phyloP scores from a whole-genome alignment of 64 coral and sea anemone species.

The Actinia tenebrosa region DNA sequence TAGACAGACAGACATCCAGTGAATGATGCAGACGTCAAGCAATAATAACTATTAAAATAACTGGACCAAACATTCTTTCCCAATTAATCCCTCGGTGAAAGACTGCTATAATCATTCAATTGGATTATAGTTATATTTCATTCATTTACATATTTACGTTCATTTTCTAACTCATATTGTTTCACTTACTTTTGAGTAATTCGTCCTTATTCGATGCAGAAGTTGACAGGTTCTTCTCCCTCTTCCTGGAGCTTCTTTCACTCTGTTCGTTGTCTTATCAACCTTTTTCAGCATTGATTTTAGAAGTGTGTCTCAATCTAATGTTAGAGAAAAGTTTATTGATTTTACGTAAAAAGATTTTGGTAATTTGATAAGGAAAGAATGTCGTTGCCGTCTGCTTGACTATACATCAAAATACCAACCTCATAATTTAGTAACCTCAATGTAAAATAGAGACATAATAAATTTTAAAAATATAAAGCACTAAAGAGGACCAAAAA shows the following conservation, averaged over 20 bases:
- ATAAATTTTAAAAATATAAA: background rate
- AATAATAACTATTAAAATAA: too few relatives aligned
- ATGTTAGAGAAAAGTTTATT: background rate
- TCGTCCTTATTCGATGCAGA: background rate
- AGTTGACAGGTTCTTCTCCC: background rate
- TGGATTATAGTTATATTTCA: background rate
- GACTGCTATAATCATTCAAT: background rate
- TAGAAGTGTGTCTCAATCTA: background rate
- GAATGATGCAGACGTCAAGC: background rate
- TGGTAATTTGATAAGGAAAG: background rate
- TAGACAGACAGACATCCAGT: background rate
- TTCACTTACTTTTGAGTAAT: background rate
- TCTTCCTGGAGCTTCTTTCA: background rate
- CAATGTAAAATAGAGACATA: background rate
- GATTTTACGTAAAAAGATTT: constrained; percentile 5
- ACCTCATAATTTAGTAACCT: background rate
- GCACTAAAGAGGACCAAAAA: background rate
- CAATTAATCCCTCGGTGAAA: background rate
- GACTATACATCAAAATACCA: background rate
- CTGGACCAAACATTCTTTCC: background rate
- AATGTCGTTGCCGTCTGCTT: background rate
- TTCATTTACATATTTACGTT: background rate
- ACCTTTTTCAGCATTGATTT: background rate
- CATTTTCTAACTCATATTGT: background rate
- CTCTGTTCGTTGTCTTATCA: background rate